Conservation (phyloP, 2,797 vertebrate species). For the Urosaurus nigricauda region DNA sequence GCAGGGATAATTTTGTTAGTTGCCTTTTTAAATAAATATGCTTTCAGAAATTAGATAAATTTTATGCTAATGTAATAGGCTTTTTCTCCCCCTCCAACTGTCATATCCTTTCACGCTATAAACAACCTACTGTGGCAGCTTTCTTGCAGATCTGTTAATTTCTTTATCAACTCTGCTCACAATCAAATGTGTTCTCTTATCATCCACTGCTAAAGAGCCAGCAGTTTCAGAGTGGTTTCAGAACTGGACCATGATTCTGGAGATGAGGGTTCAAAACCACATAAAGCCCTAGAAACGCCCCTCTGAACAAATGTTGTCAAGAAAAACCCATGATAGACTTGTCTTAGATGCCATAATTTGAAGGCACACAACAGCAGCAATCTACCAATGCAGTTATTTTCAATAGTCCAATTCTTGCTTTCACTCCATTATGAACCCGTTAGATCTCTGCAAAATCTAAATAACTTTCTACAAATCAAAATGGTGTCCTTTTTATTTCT, state of each 20-base stretch:
- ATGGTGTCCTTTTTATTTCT: neutral
- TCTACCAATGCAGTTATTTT: neutral
- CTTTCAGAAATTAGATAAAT: constrained; percentile 57
- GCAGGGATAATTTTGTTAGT: constrained; percentile 56
- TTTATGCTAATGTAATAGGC: constrained; percentile 54
- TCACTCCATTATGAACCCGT: neutral
- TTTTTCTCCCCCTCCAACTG: constrained; percentile 28
- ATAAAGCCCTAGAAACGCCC: too few relatives aligned
- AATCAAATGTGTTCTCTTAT: constrained; percentile 43
- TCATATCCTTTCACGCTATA: constrained; percentile 52
- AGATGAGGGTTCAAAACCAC: too few relatives aligned
- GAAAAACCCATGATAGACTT: too few relatives aligned
- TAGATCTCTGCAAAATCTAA: neutral
- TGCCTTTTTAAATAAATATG: constrained; percentile 56
- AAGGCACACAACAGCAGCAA: too few relatives aligned
- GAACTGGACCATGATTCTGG: too few relatives aligned
- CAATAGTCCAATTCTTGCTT: neutral
- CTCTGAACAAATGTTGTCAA: too few relatives aligned
- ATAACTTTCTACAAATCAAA: neutral
- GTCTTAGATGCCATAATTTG: too few relatives aligned
- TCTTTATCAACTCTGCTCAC: neutral
- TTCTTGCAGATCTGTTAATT: constrained; percentile 49
- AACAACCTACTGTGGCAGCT: constrained; percentile 38
- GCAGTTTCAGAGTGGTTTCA: too few relatives aligned
- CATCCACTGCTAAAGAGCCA: neutral